Conservation (phyloP, 2,113 vertebrate species). For the Clarias batrachus region DNA sequence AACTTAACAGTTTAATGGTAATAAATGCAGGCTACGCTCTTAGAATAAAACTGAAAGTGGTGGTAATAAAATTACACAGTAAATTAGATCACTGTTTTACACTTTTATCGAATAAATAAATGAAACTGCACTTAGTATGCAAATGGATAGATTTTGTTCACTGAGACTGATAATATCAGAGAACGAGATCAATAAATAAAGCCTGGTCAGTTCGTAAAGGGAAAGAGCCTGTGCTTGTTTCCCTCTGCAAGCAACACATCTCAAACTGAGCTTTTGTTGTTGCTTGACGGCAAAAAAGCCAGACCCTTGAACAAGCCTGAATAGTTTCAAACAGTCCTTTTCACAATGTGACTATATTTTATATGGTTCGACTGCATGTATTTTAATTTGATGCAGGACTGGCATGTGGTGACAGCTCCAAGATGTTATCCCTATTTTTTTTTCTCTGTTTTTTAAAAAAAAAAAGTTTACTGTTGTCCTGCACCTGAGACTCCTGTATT, state of each 20-base stretch:
- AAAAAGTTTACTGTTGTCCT: not conserved
- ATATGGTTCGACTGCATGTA: not conserved
- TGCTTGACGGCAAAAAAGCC: not conserved
- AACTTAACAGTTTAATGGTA: constrained; percentile 1
- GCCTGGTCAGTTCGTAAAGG: not conserved
- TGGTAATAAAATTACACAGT: constrained; percentile 10
- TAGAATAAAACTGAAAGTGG: constrained; percentile 16
- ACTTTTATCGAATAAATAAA: constrained; percentile 24
- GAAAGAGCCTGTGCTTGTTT: not conserved
- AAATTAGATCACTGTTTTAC: constrained; percentile 5
- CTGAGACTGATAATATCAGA: constrained; percentile 6
- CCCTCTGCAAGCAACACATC: not conserved
- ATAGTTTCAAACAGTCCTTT: constrained; percentile 3
- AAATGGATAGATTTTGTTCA: constrained; percentile 25
- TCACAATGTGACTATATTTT: not conserved
- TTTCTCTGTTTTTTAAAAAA: not conserved
- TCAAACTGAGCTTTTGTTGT: not conserved
- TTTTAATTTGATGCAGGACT: not conserved
- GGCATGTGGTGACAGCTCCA: not conserved
- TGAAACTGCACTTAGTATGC: constrained; percentile 16
- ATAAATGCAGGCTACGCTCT: constrained; percentile 18
- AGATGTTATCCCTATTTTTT: not conserved
- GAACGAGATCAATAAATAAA: constrained; percentile 1
- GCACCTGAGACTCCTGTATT: constrained; percentile 11
- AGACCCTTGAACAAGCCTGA: not conserved